Evolutionary conservation across 2,797 vertebrate genomes (phyloP).

Genomic region (Macroramphosus scolopax): DNA sequence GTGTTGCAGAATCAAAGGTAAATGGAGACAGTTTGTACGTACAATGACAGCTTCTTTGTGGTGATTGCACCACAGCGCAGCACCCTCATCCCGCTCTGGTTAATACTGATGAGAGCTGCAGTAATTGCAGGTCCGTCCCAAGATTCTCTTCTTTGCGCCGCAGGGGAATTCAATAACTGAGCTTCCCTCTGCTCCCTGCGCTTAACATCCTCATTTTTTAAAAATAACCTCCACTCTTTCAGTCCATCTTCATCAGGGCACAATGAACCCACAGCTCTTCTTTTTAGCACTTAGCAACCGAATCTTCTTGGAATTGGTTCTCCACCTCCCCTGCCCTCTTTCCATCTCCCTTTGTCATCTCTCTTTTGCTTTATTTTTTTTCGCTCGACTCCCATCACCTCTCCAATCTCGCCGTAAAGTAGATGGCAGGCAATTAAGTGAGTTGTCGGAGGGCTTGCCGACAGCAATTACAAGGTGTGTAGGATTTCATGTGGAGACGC

Average conservation of each 20-base stretch:
- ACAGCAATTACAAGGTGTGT: conserved; percentile 76
- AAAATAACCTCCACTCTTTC: conserved; percentile 23
- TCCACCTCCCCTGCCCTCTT: conserved; percentile 19
- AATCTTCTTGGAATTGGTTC: conserved; percentile 21
- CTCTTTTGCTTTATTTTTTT: conserved; percentile 4
- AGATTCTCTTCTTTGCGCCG: conserved; percentile 14
- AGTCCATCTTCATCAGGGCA: conserved; percentile 8
- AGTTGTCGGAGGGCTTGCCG: conserved; percentile 64
- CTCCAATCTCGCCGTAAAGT: conserved; percentile 52
- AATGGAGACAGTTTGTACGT: conserved; percentile 32
- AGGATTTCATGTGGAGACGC: conserved; percentile 63
- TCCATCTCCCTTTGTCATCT: conserved; percentile 32
- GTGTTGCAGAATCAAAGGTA: no score
- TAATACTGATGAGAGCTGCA: conserved; percentile 44
- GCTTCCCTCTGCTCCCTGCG: neutral
- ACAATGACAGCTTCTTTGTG: conserved; percentile 45
- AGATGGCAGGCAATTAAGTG: conserved; percentile 71
- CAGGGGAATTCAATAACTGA: conserved; percentile 19
- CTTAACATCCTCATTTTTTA: conserved; percentile 27
- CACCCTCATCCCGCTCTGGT: conserved; percentile 23
- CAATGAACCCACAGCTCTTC: conserved; percentile 7
- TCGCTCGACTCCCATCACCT: conserved; percentile 14
- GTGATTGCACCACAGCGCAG: conserved; percentile 54
- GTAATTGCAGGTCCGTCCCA: conserved; percentile 50
- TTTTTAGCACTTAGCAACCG: conserved; percentile 32